phyloP scores from a whole-genome alignment of 2,888 invertebrate species.

The Philhelius pedissequus region DNA sequence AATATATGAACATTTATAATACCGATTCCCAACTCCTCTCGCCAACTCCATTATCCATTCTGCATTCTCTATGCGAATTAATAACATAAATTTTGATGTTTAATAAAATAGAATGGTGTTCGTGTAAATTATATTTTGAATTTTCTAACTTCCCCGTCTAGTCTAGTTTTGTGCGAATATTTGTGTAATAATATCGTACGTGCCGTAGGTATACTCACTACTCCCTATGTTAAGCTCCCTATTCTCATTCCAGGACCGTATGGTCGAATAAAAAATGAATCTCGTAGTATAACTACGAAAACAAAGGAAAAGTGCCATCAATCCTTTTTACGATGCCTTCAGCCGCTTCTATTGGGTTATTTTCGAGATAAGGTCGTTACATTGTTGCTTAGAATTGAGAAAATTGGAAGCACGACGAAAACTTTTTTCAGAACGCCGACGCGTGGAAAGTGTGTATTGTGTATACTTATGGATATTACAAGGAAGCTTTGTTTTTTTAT shows the following conservation, averaged over 20 bases:
- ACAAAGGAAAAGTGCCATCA: slow-evolving; percentile 59
- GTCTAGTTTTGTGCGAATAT: slow-evolving; percentile 20
- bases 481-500: not conserved
- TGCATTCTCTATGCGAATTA: slow-evolving; percentile 38
- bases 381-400: slow-evolving; percentile 15
- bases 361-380: slow-evolving; percentile 29
- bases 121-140: slow-evolving; percentile 49
- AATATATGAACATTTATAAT: not conserved
- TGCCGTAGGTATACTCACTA: not conserved
- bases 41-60: not conserved
- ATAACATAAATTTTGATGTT: slow-evolving; percentile 66
- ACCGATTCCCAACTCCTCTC: not conserved
- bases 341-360: slow-evolving; percentile 25
- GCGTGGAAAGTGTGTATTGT: not conserved
- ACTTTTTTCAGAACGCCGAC: not conserved
- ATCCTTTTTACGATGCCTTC: slow-evolving; percentile 57
- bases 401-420: slow-evolving; percentile 10
- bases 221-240: not conserved
- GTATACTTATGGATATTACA: not conserved
- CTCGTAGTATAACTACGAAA: slow-evolving; percentile 44
- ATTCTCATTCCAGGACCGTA: slow-evolving; percentile 17
- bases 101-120: slow-evolving; percentile 64
- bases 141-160: not conserved
- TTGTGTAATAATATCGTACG: slow-evolving; percentile 23
- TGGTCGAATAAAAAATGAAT: slow-evolving; percentile 53